These are phyloP conservation scores for Tachyglossus aculeatus DNA, from an alignment of 2,797 vertebrate genomes.

Conservation along the genomic window DNA sequence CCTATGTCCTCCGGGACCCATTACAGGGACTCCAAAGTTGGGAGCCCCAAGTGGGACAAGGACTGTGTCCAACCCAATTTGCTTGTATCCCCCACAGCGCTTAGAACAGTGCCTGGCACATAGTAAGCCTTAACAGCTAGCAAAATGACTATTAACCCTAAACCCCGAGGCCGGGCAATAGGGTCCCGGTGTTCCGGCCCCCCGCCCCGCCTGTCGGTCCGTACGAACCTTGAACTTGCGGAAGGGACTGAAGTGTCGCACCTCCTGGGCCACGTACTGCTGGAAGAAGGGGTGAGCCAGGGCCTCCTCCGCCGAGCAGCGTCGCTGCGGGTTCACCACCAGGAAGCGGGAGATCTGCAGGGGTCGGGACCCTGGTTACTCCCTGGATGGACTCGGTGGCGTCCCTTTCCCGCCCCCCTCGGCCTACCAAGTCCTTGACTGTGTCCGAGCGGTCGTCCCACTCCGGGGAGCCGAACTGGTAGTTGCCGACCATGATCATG, in stretches of 20 bases:
- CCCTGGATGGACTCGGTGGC: rapidly evolving
- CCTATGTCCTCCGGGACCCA: too few relatives aligned
- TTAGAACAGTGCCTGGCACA: too few relatives aligned
- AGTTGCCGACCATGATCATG: conserved; percentile 91
- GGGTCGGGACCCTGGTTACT: rapidly evolving
- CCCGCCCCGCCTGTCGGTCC: too few relatives aligned
- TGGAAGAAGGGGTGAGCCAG: conserved; percentile 96
- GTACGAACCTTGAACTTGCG: conserved; percentile 95
- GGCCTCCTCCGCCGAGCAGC: conserved; percentile 84
- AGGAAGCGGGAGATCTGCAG: conserved; percentile 90
- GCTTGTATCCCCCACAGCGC: too few relatives aligned
- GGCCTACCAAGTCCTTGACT: conserved; percentile 90
- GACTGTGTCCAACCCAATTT: too few relatives aligned
- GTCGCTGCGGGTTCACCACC: conserved; percentile 85
- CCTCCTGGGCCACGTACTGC: conserved; percentile 90
- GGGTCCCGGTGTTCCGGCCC: too few relatives aligned
- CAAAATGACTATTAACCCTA: too few relatives aligned
- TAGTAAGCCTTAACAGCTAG: too few relatives aligned
- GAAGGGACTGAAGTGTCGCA: conserved; percentile 92
- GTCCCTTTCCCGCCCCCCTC: background rate
- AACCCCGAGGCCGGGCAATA: too few relatives aligned
- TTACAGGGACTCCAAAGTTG: too few relatives aligned
- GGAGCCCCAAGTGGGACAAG: too few relatives aligned
- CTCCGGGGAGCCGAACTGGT: conserved; percentile 89
- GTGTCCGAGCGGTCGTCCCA: conserved; percentile 98